Evolutionary conservation across 2,888 invertebrate species (phyloP), one percentile per base, ranked within the genome.

Genomic region (Polydrusus cervinus): DNA sequence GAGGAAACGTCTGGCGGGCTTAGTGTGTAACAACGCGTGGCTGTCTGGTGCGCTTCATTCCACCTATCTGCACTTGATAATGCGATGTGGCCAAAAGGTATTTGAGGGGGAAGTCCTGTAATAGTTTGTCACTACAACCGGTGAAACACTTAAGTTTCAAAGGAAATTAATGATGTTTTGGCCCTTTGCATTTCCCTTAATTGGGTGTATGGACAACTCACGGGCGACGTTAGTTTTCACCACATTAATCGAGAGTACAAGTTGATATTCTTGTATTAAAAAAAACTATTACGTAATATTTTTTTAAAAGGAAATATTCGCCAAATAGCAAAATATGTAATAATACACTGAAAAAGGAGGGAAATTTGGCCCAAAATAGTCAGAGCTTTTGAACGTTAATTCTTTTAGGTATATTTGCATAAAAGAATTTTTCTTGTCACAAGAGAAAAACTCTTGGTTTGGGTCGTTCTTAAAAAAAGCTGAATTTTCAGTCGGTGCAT

Each of bases 1-100:
- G 60, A 45, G 62, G 67, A 51, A 61, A 40, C 51, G 73, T 73
- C 73, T 73, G 73, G 53, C 49, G 61, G 53, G 60, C 38, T 61
- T 47, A 43, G 30, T 68, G 60, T 57, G 57, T 47, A 57, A 43
- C 57, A 34, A 68, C 47, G 57, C 68, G 68, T 68, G 45, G 47
- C 55, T 55, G 57, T 68, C 68, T 34, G 57, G 68, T 68, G 60
- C 40, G 45, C 57, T 57, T 57, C 40, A 53, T 57, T 68, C 51
- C 57, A 68, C 68, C 64, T 47, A 47, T 64, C 20, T 64, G 64
- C 64, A 30, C 64, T 49, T 49, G 47, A 60, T 60, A 60, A 60
- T 60, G 38, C 57, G 16, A 38, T 60, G 38, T 38, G 57, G 57
- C 57, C 38, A 60, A 60, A 60, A 60, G 57, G 57, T 60, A 60